These are phyloP conservation scores for Astyanax mexicanus DNA, from an alignment of 2,797 vertebrate species.

Conservation along the genomic window DNA sequence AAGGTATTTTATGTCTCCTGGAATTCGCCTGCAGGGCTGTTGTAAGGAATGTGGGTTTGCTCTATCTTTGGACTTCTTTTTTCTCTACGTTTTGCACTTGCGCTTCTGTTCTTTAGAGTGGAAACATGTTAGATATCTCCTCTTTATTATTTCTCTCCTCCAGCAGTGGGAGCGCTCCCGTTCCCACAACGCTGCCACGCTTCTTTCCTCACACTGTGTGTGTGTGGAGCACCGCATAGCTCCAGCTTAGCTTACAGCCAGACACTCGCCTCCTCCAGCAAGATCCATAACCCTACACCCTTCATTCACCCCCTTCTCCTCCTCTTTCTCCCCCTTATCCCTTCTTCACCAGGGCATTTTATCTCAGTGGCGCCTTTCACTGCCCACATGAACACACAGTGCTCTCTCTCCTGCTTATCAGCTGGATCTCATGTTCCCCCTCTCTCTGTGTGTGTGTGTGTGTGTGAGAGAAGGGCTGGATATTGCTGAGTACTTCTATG, in stretches of 20 bases:
- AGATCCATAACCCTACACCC: not conserved
- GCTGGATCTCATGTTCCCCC: not conserved
- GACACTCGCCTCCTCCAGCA: not conserved
- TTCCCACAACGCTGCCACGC: not conserved
- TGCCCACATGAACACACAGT: not conserved
- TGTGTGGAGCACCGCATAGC: not conserved
- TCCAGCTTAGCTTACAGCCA: not conserved
- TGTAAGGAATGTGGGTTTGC: not conserved
- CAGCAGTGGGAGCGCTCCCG: too few relatives aligned
- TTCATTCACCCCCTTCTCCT: not conserved
- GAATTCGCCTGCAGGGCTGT: not conserved
- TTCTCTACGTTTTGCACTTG: not conserved
- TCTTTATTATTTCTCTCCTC: not conserved
- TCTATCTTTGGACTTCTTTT: not conserved
- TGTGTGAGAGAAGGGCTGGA: not conserved
- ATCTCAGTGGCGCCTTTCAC: not conserved
- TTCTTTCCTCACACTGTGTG: not conserved
- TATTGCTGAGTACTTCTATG: too few relatives aligned
- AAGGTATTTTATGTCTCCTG: slow-evolving; percentile 77
- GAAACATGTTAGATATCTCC: not conserved
- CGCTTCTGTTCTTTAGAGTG: not conserved
- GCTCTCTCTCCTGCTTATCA: not conserved
- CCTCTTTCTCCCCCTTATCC: not conserved
- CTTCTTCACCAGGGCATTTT: not conserved
- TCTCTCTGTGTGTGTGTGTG: not conserved